phyloP scores from a whole-genome alignment of 2,797 vertebrate genomes.

The Hephaestus fuliginosus region DNA sequence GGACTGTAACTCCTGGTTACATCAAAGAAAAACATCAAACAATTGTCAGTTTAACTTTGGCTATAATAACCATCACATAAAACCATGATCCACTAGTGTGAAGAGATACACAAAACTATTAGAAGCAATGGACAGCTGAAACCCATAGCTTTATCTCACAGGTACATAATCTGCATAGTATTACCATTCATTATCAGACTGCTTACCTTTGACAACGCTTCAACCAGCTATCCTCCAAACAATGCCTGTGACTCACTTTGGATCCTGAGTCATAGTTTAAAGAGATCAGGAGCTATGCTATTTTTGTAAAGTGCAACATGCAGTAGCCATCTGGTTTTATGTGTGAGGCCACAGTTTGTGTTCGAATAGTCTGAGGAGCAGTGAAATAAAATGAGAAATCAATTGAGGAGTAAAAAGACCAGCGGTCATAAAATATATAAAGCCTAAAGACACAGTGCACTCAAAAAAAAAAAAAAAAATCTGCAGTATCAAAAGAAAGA shows the following conservation, averaged over 20 bases:
- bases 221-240: neutral
- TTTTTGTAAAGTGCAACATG: constrained; percentile 14
- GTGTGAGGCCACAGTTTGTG: constrained; percentile 19
- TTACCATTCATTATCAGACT: neutral
- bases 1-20: neutral
- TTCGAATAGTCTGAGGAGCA: constrained; percentile 13
- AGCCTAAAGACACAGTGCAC: constrained; percentile 2
- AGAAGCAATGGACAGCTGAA: neutral
- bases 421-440: neutral
- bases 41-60: neutral
- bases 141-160: neutral
- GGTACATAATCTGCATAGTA: neutral
- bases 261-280: constrained; percentile 14
- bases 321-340: constrained; percentile 23
- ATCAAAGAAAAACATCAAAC: neutral
- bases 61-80: neutral
- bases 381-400: constrained; percentile 37
- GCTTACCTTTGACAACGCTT: constrained; percentile 7
- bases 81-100: neutral
- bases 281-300: constrained; percentile 9
- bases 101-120: neutral
- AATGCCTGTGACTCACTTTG: constrained; percentile 2
- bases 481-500: too few relatives aligned
- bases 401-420: constrained; percentile 17
- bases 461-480: neutral